A percentile compares a stretch with the other conserved stretches of the same genome.
phyloP scores from a whole-genome alignment of 2,797 vertebrate species.

The Lepilemur septentrionalis region DNA sequence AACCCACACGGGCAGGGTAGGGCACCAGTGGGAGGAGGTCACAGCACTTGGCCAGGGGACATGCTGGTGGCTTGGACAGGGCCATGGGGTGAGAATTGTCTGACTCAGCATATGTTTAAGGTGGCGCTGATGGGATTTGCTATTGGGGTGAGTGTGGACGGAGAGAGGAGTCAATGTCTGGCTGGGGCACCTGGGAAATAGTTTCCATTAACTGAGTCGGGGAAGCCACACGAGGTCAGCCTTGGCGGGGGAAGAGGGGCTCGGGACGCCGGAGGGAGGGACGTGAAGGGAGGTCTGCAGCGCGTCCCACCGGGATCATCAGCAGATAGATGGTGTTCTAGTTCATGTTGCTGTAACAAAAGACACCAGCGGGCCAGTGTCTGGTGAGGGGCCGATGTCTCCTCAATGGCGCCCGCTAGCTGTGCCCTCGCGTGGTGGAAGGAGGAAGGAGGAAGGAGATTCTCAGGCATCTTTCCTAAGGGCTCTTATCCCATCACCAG shows the following conservation, averaged over 20 bases:
- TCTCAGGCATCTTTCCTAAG: neutral
- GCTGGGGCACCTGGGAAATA: neutral
- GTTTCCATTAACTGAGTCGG: no score
- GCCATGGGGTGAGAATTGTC: neutral
- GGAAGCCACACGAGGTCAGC: no score
- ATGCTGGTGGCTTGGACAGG: neutral
- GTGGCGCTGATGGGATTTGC: neutral
- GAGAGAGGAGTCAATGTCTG: neutral
- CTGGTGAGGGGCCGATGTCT: neutral
- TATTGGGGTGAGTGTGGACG: neutral
- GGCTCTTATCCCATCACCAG: neutral
- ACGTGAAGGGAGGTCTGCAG: no score
- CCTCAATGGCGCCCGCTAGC: neutral
- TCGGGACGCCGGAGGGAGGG: no score
- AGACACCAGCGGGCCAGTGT: neutral
- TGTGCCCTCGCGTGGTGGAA: neutral
- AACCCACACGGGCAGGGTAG: fast-evolving
- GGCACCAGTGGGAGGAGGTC: neutral
- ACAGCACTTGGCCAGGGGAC: neutral
- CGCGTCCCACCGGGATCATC: neutral
- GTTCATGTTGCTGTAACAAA: neutral
- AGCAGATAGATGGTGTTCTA: neutral
- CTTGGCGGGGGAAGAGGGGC: no score
- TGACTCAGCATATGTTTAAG: neutral
- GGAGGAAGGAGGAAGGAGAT: neutral